Conservation (phyloP, 2,113 vertebrate species). For the Datnioides undecimradiatus region DNA sequence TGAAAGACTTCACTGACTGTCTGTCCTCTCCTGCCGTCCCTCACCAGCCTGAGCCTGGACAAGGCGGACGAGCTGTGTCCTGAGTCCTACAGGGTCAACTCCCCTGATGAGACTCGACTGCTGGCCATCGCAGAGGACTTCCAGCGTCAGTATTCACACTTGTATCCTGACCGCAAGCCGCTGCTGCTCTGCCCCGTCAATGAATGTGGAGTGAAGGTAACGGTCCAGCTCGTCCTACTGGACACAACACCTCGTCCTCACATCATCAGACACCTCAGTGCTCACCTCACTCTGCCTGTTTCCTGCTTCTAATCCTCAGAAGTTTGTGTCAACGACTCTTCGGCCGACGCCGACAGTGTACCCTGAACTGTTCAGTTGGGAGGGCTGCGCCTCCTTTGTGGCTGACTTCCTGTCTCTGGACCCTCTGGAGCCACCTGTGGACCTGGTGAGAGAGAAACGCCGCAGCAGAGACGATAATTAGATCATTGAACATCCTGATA, state of each 20-base stretch:
- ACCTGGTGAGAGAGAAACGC: conserved; percentile 79
- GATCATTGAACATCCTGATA: background rate
- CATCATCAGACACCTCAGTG: background rate
- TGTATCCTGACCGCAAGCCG: conserved; percentile 87
- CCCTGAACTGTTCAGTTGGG: conserved; percentile 87
- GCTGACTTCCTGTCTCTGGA: conserved; percentile 87
- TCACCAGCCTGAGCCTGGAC: background rate
- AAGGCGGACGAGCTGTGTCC: conserved; percentile 62
- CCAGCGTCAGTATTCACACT: conserved; percentile 84
- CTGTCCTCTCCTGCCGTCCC: background rate
- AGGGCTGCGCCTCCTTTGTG: conserved; percentile 89
- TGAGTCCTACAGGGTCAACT: conserved; percentile 86
- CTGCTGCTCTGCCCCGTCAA: conserved; percentile 90
- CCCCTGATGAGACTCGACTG: conserved; percentile 81
- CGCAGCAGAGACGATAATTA: background rate
- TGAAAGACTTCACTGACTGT: accelerated
- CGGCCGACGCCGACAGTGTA: conserved; percentile 84
- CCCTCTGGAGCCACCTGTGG: conserved; percentile 82
- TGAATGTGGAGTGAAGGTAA: conserved; percentile 88
- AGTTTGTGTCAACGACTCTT: conserved; percentile 92
- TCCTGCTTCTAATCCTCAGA: conserved; percentile 79
- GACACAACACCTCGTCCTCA: accelerated
- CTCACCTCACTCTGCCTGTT: background rate
- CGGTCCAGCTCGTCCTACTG: accelerated
- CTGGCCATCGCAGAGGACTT: conserved; percentile 86